Base-by-base conservation (phyloP, 2,797 vertebrate genomes). In the Thaleichthys pacificus region DNA sequence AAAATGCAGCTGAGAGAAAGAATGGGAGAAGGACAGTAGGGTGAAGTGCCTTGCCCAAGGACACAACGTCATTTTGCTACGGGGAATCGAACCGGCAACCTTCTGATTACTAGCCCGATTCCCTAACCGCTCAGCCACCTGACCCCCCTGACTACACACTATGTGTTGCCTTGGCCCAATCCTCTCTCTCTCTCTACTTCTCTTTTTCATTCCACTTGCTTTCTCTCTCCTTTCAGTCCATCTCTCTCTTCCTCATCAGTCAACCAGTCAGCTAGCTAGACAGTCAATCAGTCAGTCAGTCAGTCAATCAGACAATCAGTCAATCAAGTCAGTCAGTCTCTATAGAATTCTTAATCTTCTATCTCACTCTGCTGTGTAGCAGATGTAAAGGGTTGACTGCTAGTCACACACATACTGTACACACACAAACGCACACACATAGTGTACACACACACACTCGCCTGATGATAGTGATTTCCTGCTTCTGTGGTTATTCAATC, bases 401-500 rank as follows among this genome's bases (percentile, higher is more conserved):
- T 74, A 79, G 62, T 66, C 70, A 22, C 3, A 56, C 19, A n/a
- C 51, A n/a, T 3, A 56, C 4, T 0, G 2, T 0, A 56, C 51
- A n/a, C 71, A 65, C 66, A n/a, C 61, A 63, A 30, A 7, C 51
- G n/a, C 51, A 54, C 51, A 54, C 51, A 54, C 61, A 28, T 28
- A 28, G 3, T 28, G 28, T 28, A 28, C 28, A 28, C 28, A 28
- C 11, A 26, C 61, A 62, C 15, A 62, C 4, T 24, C 42, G 30
- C 72, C 51, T 72, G 79, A 64, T 73, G 61, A 51, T 65, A n/a
- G 61, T 73, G 73, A 78, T 81, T 77, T 77, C 60, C 60, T 35
- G 30, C 72, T 74, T 65, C 69, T 66, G 66, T 80, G 57, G 21
- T 70, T 75, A 73, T 72, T 76, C 68, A 71, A 35, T 78, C 71